Base-by-base conservation (phyloP, 92 coral and sea anemone genomes). In the Siderastrea radians region DNA sequence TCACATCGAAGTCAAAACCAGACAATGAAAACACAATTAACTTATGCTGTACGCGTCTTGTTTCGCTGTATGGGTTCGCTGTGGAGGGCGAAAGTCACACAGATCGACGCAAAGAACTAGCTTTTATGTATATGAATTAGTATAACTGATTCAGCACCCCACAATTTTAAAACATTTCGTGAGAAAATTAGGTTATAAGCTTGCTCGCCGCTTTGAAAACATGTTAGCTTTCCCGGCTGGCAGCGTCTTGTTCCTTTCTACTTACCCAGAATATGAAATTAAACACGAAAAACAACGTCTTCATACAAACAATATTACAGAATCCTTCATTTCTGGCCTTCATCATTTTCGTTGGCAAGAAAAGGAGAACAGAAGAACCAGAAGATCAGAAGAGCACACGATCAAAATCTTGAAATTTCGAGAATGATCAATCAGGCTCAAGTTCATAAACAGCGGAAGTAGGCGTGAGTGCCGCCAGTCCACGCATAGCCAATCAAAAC, bases 241-340 rank as follows among this genome's bases (percentile, higher is more conserved):
- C 43, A 14, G 77, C 58, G 44, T 61, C 49, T 53, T 1, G 15
- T 51, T 46, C 63, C 50, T 47, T n/a, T 55, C 49, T 6, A 95
- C 98, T 93, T 78, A 95, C 98, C 98, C 89, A 76, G 70, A 95
- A 93, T 64, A 95, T 91, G 2, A 90, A 86, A 81, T 74, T 95
- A 90, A 92, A 95, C 87, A 95, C 94, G 85, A 95, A 93, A 76
- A 93, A 92, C 69, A 95, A 62, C 8, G 95, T 93, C 89, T 95
- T 95, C 91, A 93, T 81, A 67, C 98, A 95, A 1, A 93, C 73
- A 47, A 92, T 54, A 81, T 92, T 92, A 79, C 95, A 92, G 71
- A 89, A 82, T 49, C 93, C 95, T 47, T 81, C 89, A 48, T 85
- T 47, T 57, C 89, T 66, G 68, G 75, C 77, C 68, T 66, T 76